Percentiles rank a stretch among this genome's conserved stretches.
Evolutionary conservation across 2,113 vertebrate genomes (phyloP).

Genomic region (Tamias sibiricus): DNA sequence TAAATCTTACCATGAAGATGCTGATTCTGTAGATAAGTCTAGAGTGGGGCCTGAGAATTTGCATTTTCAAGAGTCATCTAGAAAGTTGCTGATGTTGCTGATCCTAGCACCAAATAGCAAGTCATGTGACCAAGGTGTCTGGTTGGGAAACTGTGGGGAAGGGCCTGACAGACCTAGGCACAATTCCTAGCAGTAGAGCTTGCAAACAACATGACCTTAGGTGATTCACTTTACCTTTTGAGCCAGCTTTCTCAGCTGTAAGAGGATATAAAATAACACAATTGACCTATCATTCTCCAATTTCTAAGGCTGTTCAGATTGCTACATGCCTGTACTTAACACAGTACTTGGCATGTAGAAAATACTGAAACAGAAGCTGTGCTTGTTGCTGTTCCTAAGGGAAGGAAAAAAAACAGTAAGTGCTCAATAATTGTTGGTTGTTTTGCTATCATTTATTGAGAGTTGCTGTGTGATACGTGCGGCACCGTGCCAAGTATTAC

Average conservation of each 20-base stretch:
- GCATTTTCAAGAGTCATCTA: neutral
- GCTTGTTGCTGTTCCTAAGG: neutral
- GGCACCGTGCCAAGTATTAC: neutral
- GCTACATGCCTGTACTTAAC: neutral
- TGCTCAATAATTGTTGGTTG: neutral
- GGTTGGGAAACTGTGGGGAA: neutral
- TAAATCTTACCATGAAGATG: neutral
- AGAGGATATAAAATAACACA: neutral
- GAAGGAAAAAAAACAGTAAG: neutral
- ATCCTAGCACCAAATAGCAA: neutral
- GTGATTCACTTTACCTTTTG: conserved; percentile 16
- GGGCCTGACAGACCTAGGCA: neutral
- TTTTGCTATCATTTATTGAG: neutral
- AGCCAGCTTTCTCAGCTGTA: neutral
- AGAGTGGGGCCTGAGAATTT: neutral
- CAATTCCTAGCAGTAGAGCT: conserved; percentile 53
- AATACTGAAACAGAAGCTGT: neutral
- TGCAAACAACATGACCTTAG: neutral
- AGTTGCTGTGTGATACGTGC: neutral
- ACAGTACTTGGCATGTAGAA: neutral
- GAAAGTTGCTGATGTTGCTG: neutral
- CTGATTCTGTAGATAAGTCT: neutral
- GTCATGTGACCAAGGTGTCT: neutral
- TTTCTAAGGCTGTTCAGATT: neutral
- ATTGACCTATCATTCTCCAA: neutral